Evolutionary conservation across 2,797 vertebrate genomes (phyloP).

Genomic region (Ambastaia sidthimunki): DNA sequence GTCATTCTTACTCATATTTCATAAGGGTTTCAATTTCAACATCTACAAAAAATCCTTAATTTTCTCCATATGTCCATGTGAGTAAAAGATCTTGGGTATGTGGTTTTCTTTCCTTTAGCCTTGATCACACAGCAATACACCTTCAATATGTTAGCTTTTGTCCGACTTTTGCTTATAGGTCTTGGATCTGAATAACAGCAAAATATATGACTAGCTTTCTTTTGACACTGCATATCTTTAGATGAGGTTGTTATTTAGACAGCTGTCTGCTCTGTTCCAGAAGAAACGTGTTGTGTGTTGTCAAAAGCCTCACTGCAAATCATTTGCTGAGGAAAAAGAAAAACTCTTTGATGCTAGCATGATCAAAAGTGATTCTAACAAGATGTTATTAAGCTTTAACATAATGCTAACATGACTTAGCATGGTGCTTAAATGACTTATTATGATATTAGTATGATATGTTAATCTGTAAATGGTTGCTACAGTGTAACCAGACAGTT

Average conservation of each 20-base stretch:
- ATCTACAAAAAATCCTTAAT: slow-evolving; percentile 65
- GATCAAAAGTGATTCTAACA: too few species aligned
- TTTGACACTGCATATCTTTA: slow-evolving; percentile 68
- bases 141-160: not conserved
- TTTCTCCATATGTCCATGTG: slow-evolving; percentile 75
- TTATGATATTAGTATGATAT: too few species aligned
- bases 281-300: slow-evolving; percentile 43
- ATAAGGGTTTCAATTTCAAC: slow-evolving; percentile 71
- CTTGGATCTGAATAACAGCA: slow-evolving; percentile 66
- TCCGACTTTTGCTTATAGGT: slow-evolving; percentile 56
- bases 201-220: slow-evolving; percentile 72
- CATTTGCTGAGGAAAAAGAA: slow-evolving; percentile 10
- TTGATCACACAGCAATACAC: not conserved
- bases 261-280: slow-evolving; percentile 58
- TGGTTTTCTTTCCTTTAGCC: slow-evolving; percentile 17
- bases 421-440: too few species aligned
- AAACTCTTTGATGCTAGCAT: too few species aligned
- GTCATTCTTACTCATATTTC: slow-evolving; percentile 79
- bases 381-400: too few species aligned
- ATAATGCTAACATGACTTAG: too few species aligned
- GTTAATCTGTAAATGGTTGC: too few species aligned
- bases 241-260: slow-evolving; percentile 71
- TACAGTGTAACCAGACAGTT: too few species aligned
- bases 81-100: slow-evolving; percentile 55
- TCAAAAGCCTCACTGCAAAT: slow-evolving; percentile 29